Evolutionary conservation across 2,888 invertebrate species (phyloP).

Genomic region (Molorchus minor): DNA sequence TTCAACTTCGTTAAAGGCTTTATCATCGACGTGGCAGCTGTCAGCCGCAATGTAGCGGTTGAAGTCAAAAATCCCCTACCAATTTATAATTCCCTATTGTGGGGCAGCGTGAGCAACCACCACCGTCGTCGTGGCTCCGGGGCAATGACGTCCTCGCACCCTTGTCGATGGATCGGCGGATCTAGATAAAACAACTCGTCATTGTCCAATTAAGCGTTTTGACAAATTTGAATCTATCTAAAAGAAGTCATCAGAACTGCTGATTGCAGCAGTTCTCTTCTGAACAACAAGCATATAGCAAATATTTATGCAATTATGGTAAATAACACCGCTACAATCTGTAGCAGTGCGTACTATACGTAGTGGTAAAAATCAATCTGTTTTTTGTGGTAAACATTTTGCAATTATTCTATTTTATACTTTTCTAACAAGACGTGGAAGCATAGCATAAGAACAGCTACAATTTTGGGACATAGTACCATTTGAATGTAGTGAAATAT

Average conservation of each 20-base stretch:
- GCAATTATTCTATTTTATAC: too few relatives aligned
- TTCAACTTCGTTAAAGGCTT: slow-evolving; percentile 59
- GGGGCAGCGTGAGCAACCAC: slow-evolving; percentile 49
- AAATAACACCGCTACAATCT: too few relatives aligned
- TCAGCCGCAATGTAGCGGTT: slow-evolving; percentile 63
- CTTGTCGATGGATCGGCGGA: slow-evolving; percentile 51
- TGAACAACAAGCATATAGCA: too few relatives aligned
- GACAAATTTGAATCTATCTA: slow-evolving; percentile 51
- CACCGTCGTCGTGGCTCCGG: slow-evolving; percentile 36
- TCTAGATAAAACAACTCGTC: slow-evolving; percentile 53
- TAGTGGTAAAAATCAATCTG: too few relatives aligned
- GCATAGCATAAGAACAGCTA: too few relatives aligned
- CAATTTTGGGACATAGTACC: too few relatives aligned
- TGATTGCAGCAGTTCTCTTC: too few relatives aligned
- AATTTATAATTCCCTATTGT: slow-evolving; percentile 61
- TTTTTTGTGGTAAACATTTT: too few relatives aligned
- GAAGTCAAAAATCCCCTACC: slow-evolving; percentile 61
- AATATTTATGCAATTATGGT: too few relatives aligned
- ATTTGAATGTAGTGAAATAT: too few relatives aligned
- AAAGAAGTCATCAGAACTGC: slow-evolving; percentile 33
- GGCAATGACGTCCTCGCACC: slow-evolving; percentile 44
- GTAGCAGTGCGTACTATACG: too few relatives aligned
- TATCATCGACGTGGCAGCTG: slow-evolving; percentile 62
- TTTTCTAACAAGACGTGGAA: too few relatives aligned
- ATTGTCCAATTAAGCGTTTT: slow-evolving; percentile 59